These are phyloP conservation scores for Eucidaris tribuloides DNA, from an alignment of 35 echinoderm and acorn worm genomes.

Conservation along the genomic window DNA sequence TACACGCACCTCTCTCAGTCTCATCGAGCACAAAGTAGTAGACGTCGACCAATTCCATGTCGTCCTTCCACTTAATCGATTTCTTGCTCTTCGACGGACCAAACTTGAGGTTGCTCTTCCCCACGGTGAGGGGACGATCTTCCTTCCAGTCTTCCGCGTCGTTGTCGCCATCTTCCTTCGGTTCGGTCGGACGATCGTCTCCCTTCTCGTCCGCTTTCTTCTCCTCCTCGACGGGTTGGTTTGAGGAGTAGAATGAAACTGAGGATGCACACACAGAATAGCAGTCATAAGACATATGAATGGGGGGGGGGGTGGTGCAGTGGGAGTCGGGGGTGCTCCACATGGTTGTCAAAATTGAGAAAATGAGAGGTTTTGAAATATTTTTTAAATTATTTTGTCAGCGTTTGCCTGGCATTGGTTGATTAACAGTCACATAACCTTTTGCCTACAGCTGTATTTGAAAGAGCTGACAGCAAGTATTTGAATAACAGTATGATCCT, in stretches of 20 bases:
- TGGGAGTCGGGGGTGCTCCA: too few relatives aligned
- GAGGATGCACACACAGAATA: conserved; percentile 1
- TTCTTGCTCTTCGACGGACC: conserved; percentile 90
- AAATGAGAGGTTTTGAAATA: too few relatives aligned
- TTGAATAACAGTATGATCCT: too few relatives aligned
- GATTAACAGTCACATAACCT: too few relatives aligned
- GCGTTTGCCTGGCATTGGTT: too few relatives aligned
- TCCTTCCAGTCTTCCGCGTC: conserved; percentile 18
- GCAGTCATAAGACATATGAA: too few relatives aligned
- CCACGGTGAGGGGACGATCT: background rate
- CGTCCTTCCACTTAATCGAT: conserved; percentile 73
- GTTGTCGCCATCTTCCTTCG: conserved; percentile 13
- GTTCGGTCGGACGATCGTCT: background rate
- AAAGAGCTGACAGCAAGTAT: too few relatives aligned
- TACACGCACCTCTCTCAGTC: conserved; percentile 86
- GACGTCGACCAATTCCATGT: conserved; percentile 69
- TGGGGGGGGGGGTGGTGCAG: too few relatives aligned
- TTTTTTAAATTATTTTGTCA: too few relatives aligned
- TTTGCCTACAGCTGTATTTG: too few relatives aligned
- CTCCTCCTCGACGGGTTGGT: conserved; percentile 47
- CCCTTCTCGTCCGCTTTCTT: conserved; percentile 68
- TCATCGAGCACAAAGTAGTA: conserved; percentile 94
- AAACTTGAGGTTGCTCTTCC: conserved; percentile 72
- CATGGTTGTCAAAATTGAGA: too few relatives aligned
- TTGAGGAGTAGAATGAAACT: conserved; percentile 86